These are phyloP conservation scores for Myotis vivesi DNA, from an alignment of 2,797 vertebrate species.

Conservation along the genomic window DNA sequence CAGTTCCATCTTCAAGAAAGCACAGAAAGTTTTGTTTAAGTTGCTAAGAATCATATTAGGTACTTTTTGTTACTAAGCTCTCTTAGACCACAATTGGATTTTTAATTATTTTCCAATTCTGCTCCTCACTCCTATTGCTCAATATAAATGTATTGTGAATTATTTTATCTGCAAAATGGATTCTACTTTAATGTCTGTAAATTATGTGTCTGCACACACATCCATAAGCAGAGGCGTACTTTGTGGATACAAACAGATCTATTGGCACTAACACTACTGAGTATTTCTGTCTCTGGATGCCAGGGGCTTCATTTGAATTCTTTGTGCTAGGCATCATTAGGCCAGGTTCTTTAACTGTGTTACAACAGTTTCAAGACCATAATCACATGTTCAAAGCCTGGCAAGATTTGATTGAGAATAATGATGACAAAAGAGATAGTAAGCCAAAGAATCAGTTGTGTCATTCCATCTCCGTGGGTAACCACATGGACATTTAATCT, in stretches of 20 bases:
- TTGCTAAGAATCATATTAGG: background rate
- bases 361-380: background rate
- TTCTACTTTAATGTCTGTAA: background rate
- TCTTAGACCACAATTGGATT: background rate
- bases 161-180: background rate
- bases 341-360: background rate
- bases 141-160: slow-evolving; percentile 12
- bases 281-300: background rate
- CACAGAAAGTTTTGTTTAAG: background rate
- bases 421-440: slow-evolving; percentile 6
- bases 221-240: background rate
- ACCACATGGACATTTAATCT: slow-evolving; percentile 57
- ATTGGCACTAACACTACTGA: background rate
- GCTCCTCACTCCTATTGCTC: background rate
- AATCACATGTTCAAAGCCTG: slow-evolving; percentile 27
- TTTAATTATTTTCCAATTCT: background rate
- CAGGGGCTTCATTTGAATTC: background rate
- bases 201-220: background rate
- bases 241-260: background rate
- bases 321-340: slow-evolving; percentile 27
- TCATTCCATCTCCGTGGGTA: slow-evolving; percentile 50
- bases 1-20: background rate
- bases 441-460: slow-evolving; percentile 24
- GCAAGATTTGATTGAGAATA: slow-evolving; percentile 10
- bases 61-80: background rate